Evolutionary conservation across 2,113 vertebrate genomes (phyloP).

Genomic region (Danio rerio): DNA sequence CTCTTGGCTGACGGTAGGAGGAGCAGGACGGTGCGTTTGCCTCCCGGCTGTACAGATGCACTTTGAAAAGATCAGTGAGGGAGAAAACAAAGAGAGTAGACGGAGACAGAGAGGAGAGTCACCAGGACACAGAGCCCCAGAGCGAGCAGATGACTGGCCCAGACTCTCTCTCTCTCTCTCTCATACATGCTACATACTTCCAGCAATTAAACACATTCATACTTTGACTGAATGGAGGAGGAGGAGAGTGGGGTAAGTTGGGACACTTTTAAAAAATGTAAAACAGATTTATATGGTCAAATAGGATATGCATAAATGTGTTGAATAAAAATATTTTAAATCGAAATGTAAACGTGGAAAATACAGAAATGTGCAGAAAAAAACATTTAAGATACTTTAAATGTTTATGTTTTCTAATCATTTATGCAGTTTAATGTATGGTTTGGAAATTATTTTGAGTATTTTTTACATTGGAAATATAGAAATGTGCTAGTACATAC

Average conservation of each 20-base stretch:
- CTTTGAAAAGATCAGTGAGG: conserved; percentile 53
- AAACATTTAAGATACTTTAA: no score
- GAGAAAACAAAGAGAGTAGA: conserved; percentile 45
- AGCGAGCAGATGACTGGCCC: conserved; percentile 35
- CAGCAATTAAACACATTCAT: conserved; percentile 12
- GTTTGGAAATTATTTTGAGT: no score
- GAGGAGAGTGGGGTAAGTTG: conserved; percentile 11
- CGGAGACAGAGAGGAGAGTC: neutral
- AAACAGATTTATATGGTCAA: neutral
- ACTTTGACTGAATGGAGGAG: neutral
- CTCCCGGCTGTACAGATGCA: conserved; percentile 39
- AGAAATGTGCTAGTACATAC: no score
- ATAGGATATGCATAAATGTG: no score
- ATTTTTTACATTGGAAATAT: no score
- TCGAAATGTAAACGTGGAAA: no score
- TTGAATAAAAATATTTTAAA: no score
- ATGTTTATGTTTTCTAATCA: no score
- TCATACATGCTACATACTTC: conserved; percentile 5
- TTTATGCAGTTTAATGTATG: no score
- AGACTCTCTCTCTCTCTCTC: conserved; percentile 34
- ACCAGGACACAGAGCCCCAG: conserved; percentile 31
- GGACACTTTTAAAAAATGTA: neutral
- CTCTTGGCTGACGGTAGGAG: conserved; percentile 34
- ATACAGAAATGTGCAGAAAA: no score
- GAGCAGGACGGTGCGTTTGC: conserved; percentile 33